Base-by-base conservation (phyloP, 1,140 invertebrate genomes). In the Drosophila tristis region DNA sequence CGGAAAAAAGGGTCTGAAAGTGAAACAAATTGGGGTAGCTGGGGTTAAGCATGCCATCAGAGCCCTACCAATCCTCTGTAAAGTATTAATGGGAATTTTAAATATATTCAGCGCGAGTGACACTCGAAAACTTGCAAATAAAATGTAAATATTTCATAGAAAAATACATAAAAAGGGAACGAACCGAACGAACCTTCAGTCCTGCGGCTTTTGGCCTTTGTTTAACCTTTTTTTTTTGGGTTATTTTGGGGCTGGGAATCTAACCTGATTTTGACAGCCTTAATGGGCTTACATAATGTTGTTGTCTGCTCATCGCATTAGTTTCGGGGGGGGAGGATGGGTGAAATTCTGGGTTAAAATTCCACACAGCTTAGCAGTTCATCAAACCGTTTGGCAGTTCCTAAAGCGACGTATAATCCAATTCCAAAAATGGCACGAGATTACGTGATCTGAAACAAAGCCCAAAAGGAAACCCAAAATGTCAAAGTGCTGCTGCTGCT, bases 71-170 rank as follows among this genome's bases (percentile, higher is more conserved):
- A 9, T 35, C 31, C 9, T 0, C 13, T 13, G 23, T 23, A 48
- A 57, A 65, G 78, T 63, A 84, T 87, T 89, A 84, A 89, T 64
- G 68, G 26, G 49, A 73, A 82, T 80, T 89, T 71, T 71, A 84
- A 84, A 89, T 78, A 77, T 77, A 82, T 64, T 72, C 66, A 60
- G 50, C 61, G 66, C 9, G 11, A 39, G 35, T 68, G 61, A 82
- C 79, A 81, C 67, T 81, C 75, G 48, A 77, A 66, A 74, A 73
- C 60, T 74, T 53, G 58, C 79, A 82, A 39, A 72, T 82, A 74
- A 77, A 85, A 85, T 85, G 73, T 85, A 67, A 85, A 85, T 80
- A 85, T 81, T 81, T 81, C 53, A 81, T 77, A 57, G 48, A 74
- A 56, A 75, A 62, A 63, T 62, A 68, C 13, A 55, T 55, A 42